A percentile compares a stretch with the other conserved stretches of the same genome.
Conservation (phyloP, 2,888 invertebrate species). For the Leptinotarsa haldemani region DNA sequence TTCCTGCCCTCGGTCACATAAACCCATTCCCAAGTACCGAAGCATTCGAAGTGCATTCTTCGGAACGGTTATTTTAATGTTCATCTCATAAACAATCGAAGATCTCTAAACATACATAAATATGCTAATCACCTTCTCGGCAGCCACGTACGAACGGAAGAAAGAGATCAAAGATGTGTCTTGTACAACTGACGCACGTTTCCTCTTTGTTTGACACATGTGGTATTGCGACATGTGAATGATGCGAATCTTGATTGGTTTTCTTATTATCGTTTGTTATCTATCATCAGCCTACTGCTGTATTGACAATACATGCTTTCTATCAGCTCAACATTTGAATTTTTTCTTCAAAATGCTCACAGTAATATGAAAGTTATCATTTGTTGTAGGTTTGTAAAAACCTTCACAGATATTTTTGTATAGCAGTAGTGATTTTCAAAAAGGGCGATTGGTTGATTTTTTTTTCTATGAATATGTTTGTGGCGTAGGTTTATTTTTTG, state of each 20-base stretch:
- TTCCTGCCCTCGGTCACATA: not conserved
- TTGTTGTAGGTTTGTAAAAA: too few relatives aligned
- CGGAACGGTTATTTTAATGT: conserved; percentile 10
- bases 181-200: conserved; percentile 14
- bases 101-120: conserved; percentile 28
- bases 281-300: not conserved
- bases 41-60: conserved; percentile 1
- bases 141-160: conserved; percentile 7
- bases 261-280: conserved; percentile 5
- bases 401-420: too few relatives aligned
- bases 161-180: conserved; percentile 14
- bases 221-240: not conserved
- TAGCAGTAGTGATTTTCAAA: too few relatives aligned
- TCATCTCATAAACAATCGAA: conserved; percentile 30
- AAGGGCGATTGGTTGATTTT: too few relatives aligned
- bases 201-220: conserved; percentile 8
- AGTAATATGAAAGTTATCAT: too few relatives aligned
- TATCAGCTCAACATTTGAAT: not conserved
- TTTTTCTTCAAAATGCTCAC: not conserved
- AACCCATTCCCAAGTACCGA: not conserved
- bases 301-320: not conserved
- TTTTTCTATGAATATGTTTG: too few relatives aligned
- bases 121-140: conserved; percentile 24
- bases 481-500: too few relatives aligned
- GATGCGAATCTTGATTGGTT: conserved; percentile 7